Evolutionary conservation across 2,797 vertebrate genomes (phyloP).

Genomic region (Lepus townsendii): DNA sequence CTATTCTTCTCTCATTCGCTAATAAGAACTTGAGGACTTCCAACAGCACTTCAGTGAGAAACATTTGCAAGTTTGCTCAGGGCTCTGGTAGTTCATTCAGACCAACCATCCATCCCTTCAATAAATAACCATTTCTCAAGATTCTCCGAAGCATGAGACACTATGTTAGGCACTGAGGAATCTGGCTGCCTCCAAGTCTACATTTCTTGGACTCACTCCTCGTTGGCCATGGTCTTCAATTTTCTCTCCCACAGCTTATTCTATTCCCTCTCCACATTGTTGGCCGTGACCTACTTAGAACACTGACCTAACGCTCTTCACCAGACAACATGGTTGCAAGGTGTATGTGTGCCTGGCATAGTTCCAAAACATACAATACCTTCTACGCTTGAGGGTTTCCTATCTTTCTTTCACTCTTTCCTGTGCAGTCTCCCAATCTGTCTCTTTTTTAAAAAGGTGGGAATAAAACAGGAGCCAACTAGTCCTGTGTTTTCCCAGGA

Average conservation of each 20-base stretch:
- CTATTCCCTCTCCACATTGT: background rate
- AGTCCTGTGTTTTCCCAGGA: slow-evolving; percentile 46
- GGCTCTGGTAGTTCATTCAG: background rate
- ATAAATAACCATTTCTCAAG: slow-evolving; percentile 35
- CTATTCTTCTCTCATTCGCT: background rate
- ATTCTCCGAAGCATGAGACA: background rate
- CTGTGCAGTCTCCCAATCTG: background rate
- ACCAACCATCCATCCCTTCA: background rate
- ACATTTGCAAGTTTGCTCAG: background rate
- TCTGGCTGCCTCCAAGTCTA: background rate
- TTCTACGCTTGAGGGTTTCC: background rate
- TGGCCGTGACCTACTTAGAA: background rate
- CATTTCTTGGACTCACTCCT: background rate
- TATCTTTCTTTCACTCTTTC: background rate
- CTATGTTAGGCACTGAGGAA: background rate
- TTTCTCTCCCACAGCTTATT: background rate
- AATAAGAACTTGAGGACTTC: background rate
- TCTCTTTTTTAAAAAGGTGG: background rate
- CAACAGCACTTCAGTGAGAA: slow-evolving; percentile 20
- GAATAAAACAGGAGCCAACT: background rate
- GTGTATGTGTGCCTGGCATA: background rate
- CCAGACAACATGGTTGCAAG: background rate
- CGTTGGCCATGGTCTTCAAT: background rate
- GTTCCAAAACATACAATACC: background rate
- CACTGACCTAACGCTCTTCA: background rate